Percentiles rank a stretch among this genome's conserved stretches.
Evolutionary conservation across 2,113 vertebrate genomes (phyloP).

Genomic region (Rhea pennata): DNA sequence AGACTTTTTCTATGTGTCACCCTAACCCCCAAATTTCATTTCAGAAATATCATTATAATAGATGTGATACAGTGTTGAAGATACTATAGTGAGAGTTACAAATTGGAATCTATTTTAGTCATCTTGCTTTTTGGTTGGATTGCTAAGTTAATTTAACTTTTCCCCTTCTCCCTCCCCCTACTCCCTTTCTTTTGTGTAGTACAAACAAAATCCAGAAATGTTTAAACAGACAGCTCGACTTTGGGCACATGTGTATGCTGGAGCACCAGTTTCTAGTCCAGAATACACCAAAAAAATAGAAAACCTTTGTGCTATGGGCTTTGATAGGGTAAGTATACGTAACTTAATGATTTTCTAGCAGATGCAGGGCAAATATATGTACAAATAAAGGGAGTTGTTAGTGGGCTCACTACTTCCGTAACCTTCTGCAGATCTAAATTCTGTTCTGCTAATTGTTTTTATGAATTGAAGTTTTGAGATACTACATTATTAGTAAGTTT

Average conservation of each 20-base stretch:
- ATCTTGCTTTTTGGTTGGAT: background rate
- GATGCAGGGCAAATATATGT: background rate
- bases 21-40: background rate
- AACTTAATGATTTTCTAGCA: background rate
- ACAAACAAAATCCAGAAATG: conserved; percentile 99
- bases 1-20: background rate
- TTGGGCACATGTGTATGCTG: conserved; percentile 96
- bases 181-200: conserved; percentile 77
- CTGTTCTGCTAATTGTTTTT: background rate
- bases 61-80: background rate
- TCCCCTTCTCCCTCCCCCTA: background rate
- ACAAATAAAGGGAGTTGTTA: background rate
- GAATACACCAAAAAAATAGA: conserved; percentile 99
- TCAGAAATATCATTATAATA: background rate
- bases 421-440: background rate
- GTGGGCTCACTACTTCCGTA: background rate
- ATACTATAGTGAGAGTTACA: background rate
- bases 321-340: conserved; percentile 92
- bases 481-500: accelerated
- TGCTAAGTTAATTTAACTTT: conserved; percentile 35
- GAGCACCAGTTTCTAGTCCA: conserved; percentile 93
- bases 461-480: background rate
- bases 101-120: background rate
- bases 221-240: conserved; percentile 98
- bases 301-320: conserved; percentile 99